These are phyloP conservation scores for Sarcophaga bullata DNA, from an alignment of 1,140 invertebrate genomes.

Conservation along the genomic window DNA sequence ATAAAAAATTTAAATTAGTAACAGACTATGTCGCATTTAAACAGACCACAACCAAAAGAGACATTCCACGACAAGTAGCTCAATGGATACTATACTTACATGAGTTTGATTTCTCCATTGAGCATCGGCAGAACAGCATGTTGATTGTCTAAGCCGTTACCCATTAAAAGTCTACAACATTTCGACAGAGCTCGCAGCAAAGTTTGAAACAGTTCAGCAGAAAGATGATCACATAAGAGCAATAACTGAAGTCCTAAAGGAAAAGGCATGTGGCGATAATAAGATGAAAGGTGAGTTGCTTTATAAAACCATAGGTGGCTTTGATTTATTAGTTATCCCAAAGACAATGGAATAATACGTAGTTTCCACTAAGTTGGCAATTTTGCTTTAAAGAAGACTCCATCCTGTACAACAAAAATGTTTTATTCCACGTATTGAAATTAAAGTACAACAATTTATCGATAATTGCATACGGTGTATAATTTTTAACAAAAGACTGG, in stretches of 20 bases:
- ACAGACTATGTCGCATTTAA: constrained; percentile 57
- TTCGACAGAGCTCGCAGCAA: constrained; percentile 23
- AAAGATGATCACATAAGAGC: constrained; percentile 41
- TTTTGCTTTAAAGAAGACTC: background rate
- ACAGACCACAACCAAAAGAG: constrained; percentile 48
- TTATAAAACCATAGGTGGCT: background rate
- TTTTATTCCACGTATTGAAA: background rate
- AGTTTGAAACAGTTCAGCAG: constrained; percentile 39
- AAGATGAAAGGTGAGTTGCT: background rate
- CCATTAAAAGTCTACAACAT: constrained; percentile 41
- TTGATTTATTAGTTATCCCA: too few species aligned
- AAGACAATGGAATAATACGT: background rate
- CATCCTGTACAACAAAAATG: background rate
- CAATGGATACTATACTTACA: too few species aligned
- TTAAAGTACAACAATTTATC: background rate
- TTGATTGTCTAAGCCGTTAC: constrained; percentile 50
- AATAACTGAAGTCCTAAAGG: constrained; percentile 32
- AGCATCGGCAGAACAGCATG: constrained; percentile 51
- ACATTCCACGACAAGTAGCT: too few species aligned
- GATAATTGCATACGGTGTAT: background rate
- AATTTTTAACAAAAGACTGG: background rate
- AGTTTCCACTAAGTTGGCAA: background rate
- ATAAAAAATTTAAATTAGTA: constrained; percentile 35
- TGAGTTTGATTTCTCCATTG: constrained; percentile 48
- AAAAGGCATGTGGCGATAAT: background rate